A percentile compares a stretch with the other conserved stretches of the same genome.
These are phyloP conservation scores for Pomatorhinus ruficollis DNA, from an alignment of 2,113 vertebrate genomes.

Conservation along the genomic window DNA sequence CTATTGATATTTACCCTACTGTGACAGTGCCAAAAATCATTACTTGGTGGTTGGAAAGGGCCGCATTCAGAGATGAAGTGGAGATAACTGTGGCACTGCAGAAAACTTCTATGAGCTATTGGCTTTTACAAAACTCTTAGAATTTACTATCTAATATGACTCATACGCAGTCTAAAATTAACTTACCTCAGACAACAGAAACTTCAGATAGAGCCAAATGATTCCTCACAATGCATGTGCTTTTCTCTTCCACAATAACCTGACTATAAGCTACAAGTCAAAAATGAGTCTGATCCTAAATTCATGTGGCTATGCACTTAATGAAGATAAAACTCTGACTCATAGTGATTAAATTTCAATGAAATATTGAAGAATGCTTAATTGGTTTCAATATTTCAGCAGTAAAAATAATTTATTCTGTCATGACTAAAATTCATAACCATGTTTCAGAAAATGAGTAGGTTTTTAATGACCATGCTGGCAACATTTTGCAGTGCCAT, in stretches of 20 bases:
- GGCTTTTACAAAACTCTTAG: neutral
- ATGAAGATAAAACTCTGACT: constrained; percentile 8
- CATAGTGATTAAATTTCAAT: neutral
- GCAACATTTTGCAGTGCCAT: neutral
- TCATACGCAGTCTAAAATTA: neutral
- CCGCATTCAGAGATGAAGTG: neutral
- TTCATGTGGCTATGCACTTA: neutral
- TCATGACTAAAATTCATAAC: constrained; percentile 7
- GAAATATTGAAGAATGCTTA: constrained; percentile 45
- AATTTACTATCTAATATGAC: neutral
- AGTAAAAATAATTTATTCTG: neutral
- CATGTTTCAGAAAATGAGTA: constrained; percentile 9
- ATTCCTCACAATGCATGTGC: neutral
- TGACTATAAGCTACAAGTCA: neutral
- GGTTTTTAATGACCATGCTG: neutral
- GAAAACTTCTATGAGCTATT: neutral
- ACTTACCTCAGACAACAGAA: neutral
- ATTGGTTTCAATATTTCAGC: constrained; percentile 8
- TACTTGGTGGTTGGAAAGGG: neutral
- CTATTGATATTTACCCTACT: neutral
- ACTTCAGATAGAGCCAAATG: neutral
- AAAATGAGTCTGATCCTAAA: neutral
- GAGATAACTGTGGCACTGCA: neutral
- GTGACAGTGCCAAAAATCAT: neutral
- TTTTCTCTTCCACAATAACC: neutral